A percentile compares a stretch with the other conserved stretches of the same genome.
These are phyloP conservation scores for Parelbella ahira DNA, from an alignment of 2,888 invertebrate genomes.

Conservation along the genomic window DNA sequence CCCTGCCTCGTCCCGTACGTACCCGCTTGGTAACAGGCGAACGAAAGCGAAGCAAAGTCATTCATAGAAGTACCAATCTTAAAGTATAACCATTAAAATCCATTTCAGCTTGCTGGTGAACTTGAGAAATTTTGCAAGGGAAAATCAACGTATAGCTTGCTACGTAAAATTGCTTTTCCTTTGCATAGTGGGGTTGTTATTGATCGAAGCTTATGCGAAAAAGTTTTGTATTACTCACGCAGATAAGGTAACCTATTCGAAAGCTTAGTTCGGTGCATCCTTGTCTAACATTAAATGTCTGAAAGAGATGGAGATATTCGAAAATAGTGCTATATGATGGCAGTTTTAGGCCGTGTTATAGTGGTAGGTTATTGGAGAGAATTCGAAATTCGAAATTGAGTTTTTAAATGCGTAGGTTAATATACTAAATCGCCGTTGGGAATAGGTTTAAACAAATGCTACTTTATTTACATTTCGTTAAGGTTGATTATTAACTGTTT, in stretches of 20 bases:
- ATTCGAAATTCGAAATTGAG: constrained; percentile 13
- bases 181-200: constrained; percentile 43
- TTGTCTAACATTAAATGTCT: constrained; percentile 14
- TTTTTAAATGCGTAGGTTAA: constrained; percentile 19
- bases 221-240: constrained; percentile 71
- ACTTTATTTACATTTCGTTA: neutral
- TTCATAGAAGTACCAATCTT: constrained; percentile 34
- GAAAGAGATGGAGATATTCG: constrained; percentile 10
- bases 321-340: constrained; percentile 24
- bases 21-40: constrained; percentile 71
- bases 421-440: constrained; percentile 1
- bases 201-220: constrained; percentile 75
- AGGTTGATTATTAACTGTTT: constrained; percentile 5
- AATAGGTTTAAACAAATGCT: constrained; percentile 1
- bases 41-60: constrained; percentile 46
- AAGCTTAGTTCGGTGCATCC: constrained; percentile 22
- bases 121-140: neutral
- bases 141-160: too few species aligned
- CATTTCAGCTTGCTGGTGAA: neutral
- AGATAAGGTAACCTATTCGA: constrained; percentile 35
- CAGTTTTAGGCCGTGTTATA: constrained; percentile 8
- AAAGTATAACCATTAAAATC: neutral
- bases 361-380: constrained; percentile 23
- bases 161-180: too few species aligned
- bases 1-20: constrained; percentile 45